Evolutionary conservation across 2,888 invertebrate genomes (phyloP).

Genomic region (Bursaphelenchus okinawaensis): DNA sequence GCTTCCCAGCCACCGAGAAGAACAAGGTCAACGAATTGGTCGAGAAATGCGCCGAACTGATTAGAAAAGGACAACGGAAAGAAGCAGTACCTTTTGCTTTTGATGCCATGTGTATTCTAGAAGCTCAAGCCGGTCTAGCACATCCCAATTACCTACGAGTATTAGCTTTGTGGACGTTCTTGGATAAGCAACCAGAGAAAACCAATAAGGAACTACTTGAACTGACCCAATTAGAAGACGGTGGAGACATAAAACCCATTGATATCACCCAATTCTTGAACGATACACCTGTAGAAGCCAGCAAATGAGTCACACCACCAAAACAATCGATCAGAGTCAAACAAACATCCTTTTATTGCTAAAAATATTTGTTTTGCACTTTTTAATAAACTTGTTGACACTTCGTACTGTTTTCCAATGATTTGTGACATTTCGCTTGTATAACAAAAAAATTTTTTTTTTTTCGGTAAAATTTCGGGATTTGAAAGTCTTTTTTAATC

Average conservation of each 20-base stretch:
- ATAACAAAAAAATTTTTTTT: no score
- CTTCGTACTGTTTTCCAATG: no score
- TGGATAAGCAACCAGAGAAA: conserved; percentile 47
- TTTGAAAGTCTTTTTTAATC: no score
- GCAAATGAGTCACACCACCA: background rate
- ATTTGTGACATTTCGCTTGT: no score
- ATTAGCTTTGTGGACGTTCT: conserved; percentile 54
- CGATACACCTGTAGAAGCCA: background rate
- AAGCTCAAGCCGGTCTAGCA: conserved; percentile 52
- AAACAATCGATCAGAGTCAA: no score
- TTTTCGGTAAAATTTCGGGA: no score
- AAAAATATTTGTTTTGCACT: no score
- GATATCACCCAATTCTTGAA: conserved; percentile 1
- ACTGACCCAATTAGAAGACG: conserved; percentile 40
- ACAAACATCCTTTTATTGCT: no score
- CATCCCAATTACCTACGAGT: conserved; percentile 56
- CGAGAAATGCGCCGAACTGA: conserved; percentile 46
- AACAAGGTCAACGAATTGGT: conserved; percentile 53
- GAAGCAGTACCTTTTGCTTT: conserved; percentile 53
- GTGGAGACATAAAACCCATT: conserved; percentile 4
- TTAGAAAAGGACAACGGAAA: conserved; percentile 42
- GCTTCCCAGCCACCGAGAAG: conserved; percentile 54
- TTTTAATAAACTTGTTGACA: background rate
- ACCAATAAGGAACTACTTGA: conserved; percentile 42
- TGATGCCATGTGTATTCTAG: conserved; percentile 57